Base-by-base conservation (phyloP, 2,888 invertebrate genomes). In the Homarus gammarus region DNA sequence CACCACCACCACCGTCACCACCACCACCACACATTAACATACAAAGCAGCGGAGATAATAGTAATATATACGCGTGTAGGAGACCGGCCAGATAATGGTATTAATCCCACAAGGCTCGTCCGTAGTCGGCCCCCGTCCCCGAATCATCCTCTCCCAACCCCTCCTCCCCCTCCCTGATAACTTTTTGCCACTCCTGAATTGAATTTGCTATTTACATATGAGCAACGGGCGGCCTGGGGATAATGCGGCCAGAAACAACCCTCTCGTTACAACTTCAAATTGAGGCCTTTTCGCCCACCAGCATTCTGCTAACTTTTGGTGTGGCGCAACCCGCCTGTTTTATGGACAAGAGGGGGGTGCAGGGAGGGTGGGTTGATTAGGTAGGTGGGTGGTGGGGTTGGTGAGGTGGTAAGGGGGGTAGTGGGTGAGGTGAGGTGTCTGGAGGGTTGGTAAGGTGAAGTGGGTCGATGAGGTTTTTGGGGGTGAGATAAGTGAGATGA, bases 121-220 rank as follows among this genome's bases (percentile, higher is more conserved):
- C 36, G 33, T 61, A 61, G 56, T 12, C 8, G 15, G 10, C 49
- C 49, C 49, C 49, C 49, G 15, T 12, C 49, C 49, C 8, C 49
- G 15, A 8, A 8, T 49, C 49, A 8, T 12, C 10, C 49, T 49
- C 15, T 15, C 8, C 49, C 49, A 49, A 49, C 49, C 8, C 49
- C 49, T n/a, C 49, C 49, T 49, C 51, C 27, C 79, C 61, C 31
- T 79, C 51, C 61, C 18, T 49, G 79, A 79, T 79, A 79, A 79
- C 27, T 79, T 79, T 79, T 78, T 79, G 27, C 79, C 64, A 64
- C 27, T 27, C 33, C 61, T 36, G 79, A 79, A 79, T 79, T 79
- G 79, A 79, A 79, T 79, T 79, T 79, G 56, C 33, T 79, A 79
- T 79, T 79, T 79, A 79, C 79, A 79, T 79, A 79, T 79, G 79